phyloP scores from a whole-genome alignment of 2,113 vertebrate genomes.

The Cinclus cinclus region DNA sequence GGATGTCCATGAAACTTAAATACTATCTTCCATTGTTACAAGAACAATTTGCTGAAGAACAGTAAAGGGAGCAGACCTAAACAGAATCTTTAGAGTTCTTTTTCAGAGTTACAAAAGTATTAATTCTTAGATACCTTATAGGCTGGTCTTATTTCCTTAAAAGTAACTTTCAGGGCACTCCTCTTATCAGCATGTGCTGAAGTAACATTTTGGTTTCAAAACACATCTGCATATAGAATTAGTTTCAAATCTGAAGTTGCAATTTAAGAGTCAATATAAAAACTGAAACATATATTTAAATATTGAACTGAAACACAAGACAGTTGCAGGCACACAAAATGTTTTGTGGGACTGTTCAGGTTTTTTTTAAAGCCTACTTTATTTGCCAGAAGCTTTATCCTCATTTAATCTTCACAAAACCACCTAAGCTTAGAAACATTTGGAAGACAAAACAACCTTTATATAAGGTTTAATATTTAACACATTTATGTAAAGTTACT shows the following conservation, averaged over 20 bases:
- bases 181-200: neutral
- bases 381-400: neutral
- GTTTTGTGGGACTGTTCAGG: neutral
- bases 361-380: neutral
- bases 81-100: neutral
- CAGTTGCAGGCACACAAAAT: neutral
- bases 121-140: neutral
- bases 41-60: neutral
- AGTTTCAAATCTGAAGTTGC: neutral
- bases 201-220: neutral
- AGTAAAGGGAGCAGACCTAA: neutral
- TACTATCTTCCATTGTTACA: fast-evolving
- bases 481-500: slow-evolving; percentile 3
- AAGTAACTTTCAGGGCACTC: neutral
- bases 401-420: slow-evolving; percentile 35
- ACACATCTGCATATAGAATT: neutral
- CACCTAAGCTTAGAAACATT: neutral
- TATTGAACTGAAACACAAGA: neutral
- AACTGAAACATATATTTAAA: neutral
- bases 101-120: neutral
- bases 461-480: slow-evolving; percentile 48
- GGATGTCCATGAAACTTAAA: neutral
- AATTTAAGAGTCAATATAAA: neutral
- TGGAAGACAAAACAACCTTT: neutral
- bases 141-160: neutral